Evolutionary conservation across 2,113 vertebrate species (phyloP).

Genomic region (Nothoprocta perdicaria): DNA sequence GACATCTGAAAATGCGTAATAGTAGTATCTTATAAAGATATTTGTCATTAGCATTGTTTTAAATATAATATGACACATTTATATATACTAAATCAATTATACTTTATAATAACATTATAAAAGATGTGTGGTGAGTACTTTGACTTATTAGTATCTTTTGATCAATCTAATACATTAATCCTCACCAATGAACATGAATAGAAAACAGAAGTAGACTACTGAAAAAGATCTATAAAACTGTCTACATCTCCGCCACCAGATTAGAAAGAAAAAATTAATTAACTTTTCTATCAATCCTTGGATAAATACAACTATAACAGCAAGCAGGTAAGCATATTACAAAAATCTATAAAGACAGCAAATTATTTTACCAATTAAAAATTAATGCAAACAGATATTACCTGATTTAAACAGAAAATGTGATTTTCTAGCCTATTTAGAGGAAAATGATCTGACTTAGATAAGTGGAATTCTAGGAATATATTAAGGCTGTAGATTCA

Average conservation of each 20-base stretch:
- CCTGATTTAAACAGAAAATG: not conserved
- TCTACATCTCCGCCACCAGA: not conserved
- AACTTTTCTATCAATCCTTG: not conserved
- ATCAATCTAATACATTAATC: not conserved
- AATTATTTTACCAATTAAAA: not conserved
- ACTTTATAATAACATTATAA: not conserved
- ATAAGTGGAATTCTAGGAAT: not conserved
- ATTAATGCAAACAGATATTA: not conserved
- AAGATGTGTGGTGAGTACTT: not conserved
- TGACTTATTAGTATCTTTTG: not conserved
- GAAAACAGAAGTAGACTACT: not conserved
- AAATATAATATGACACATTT: not conserved
- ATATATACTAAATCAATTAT: not conserved
- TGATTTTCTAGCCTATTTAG: not conserved
- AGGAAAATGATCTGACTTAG: not conserved
- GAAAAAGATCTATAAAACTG: not conserved
- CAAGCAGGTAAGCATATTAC: not conserved
- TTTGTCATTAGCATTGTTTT: not conserved
- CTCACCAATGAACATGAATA: not conserved
- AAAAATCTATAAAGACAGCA: fast-evolving
- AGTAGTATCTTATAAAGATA: not conserved
- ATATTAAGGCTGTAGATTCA: not conserved
- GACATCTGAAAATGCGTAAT: not conserved
- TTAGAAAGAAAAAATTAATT: not conserved
- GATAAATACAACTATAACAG: not conserved